Conservation (phyloP, 1,140 invertebrate species). For the Carposina sasakii region DNA sequence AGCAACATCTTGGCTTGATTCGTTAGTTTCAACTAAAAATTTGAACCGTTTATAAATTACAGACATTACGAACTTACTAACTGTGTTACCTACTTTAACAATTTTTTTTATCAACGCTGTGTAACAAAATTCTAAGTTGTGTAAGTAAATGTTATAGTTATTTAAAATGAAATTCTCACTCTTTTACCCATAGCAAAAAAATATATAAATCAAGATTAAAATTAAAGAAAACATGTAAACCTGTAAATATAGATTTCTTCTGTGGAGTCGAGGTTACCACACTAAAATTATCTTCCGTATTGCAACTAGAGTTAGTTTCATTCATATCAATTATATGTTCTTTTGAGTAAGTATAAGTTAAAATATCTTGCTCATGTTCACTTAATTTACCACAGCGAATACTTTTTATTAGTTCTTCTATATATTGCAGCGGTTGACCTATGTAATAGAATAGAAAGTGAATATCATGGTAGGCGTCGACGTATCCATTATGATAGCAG, state of each 20-base stretch:
- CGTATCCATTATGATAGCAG: too few species aligned
- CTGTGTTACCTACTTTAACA: neutral
- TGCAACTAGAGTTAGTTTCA: too few species aligned
- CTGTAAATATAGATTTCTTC: conserved; percentile 35
- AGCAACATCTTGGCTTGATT: conserved; percentile 24
- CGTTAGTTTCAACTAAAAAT: conserved; percentile 26
- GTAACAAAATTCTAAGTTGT: too few species aligned
- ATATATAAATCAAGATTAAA: too few species aligned
- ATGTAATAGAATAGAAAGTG: conserved; percentile 10
- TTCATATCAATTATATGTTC: conserved; percentile 13
- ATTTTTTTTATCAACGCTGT: neutral
- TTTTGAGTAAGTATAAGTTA: conserved; percentile 16
- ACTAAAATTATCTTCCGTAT: neutral
- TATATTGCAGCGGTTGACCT: conserved; percentile 45
- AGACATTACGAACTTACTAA: neutral
- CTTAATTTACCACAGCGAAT: conserved; percentile 18
- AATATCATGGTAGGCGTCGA: too few species aligned
- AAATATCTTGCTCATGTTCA: conserved; percentile 24
- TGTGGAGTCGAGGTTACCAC: conserved; percentile 49
- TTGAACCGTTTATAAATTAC: neutral
- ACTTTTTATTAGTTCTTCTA: conserved; percentile 37
- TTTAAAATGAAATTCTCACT: too few species aligned
- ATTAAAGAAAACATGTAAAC: too few species aligned
- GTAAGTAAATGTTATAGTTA: too few species aligned
- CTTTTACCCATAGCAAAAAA: too few species aligned